Base-by-base conservation (phyloP, 1,140 invertebrate species). In the Manduca sexta region DNA sequence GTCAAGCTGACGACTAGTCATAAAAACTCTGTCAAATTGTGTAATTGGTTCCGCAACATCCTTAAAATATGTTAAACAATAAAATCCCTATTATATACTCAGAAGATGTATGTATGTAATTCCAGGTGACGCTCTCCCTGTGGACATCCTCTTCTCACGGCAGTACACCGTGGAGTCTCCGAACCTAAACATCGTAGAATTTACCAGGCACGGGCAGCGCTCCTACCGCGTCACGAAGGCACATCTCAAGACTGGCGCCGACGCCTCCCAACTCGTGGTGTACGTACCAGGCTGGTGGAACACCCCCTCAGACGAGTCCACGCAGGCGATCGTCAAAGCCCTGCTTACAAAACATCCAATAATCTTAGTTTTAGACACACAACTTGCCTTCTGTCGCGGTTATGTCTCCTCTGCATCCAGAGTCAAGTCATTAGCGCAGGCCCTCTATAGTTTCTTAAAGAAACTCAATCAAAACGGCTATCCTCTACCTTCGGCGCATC, bases 401-500 rank as follows among this genome's bases (percentile, higher is more conserved):
- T 84, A 84, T 45, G 59, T 82, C 12, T 45, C 65, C 0, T 64
- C 81, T 0, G 74, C 77, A 0, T 63, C 73, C 0, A 51, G 68
- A 40, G 70, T 84, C 1, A 62, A 62, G 15, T 49, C 70, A 0
- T 37, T 82, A 7, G 67, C 74, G 0, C 56, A 67, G 11, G 64
- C 63, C 2, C 53, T 82, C 6, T 77, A 60, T 45, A 61, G 52
- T 16, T 77, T 84, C 42, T 54, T 84, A 4, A 69, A 57, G 33
- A 70, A 59, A 6, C 30, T 82, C 0, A 30, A 69, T 14, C 43
- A 46, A 0, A 49, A 64, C 3, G 88, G 89, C 0, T 73, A 85
- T 7, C 60, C 75, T 13, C 64, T 87, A 0, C 60, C 72, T 1
- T 52, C 83, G 0, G 87, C 93, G 2, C 93, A 95, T 69, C 60